Evolutionary conservation across 2,888 invertebrate genomes (phyloP).

Genomic region (Teinopalpus imperialis): DNA sequence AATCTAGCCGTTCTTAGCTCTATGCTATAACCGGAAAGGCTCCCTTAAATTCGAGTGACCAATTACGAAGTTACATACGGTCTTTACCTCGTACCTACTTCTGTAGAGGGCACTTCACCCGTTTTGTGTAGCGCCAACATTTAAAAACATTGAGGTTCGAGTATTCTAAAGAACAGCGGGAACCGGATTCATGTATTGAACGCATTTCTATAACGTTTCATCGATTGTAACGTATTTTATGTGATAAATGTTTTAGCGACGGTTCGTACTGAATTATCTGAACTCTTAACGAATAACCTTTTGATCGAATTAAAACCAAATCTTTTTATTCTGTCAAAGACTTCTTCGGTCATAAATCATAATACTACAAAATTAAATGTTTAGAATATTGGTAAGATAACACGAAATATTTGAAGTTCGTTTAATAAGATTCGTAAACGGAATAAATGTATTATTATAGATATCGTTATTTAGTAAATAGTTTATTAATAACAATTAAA

Average conservation of each 20-base stretch:
- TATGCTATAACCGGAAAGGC: slow-evolving; percentile 56
- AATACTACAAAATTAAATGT: no score
- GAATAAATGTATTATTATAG: no score
- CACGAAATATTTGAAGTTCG: no score
- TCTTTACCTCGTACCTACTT: slow-evolving; percentile 50
- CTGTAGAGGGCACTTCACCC: slow-evolving; percentile 44
- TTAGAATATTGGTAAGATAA: no score
- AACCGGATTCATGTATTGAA: slow-evolving; percentile 26
- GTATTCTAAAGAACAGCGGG: slow-evolving; percentile 44
- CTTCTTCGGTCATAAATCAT: no score
- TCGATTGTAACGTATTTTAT: slow-evolving; percentile 37
- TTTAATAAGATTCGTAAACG: no score
- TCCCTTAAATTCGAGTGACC: slow-evolving; percentile 73
- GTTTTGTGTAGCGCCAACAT: slow-evolving; percentile 49
- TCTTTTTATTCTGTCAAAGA: no score
- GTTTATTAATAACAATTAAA: no score
- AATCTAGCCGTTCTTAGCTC: slow-evolving; percentile 40
- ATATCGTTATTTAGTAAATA: no score
- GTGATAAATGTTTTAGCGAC: slow-evolving; percentile 42
- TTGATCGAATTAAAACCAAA: no score
- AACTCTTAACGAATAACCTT: no score
- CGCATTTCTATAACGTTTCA: slow-evolving; percentile 29
- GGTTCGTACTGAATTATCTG: no score
- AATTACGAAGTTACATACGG: slow-evolving; percentile 65
- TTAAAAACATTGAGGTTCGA: slow-evolving; percentile 61